phyloP scores from a whole-genome alignment of 37 sponge, comb jelly and placozoan genomes.

The Oscarella lobularis region DNA sequence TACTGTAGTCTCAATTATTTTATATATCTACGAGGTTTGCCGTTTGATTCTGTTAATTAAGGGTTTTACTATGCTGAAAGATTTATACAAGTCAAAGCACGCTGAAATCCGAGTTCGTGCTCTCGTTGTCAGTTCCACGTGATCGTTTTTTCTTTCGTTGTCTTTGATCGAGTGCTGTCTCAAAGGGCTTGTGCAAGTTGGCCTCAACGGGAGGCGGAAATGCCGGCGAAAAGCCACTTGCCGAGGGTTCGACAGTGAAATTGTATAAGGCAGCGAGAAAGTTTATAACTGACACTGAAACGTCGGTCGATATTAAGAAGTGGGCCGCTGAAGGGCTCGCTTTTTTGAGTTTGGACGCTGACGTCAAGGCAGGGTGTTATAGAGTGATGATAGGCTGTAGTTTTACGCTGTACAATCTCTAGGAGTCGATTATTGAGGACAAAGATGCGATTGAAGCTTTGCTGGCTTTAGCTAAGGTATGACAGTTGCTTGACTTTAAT shows the following conservation, averaged over 20 bases:
- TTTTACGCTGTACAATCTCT: conserved; percentile 1
- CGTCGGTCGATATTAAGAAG: conserved; percentile 22
- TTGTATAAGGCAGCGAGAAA: conserved; percentile 45
- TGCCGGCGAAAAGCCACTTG: conserved; percentile 42
- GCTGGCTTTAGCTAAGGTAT: conserved; percentile 13
- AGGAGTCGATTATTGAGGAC: conserved; percentile 53
- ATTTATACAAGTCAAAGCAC: conserved; percentile 35
- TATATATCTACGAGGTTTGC: not conserved
- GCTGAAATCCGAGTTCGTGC: conserved; percentile 66
- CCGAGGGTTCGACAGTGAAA: conserved; percentile 45
- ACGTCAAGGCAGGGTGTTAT: conserved; percentile 52
- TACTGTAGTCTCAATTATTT: not conserved
- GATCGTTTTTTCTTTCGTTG: not conserved
- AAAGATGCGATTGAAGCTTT: conserved; percentile 32
- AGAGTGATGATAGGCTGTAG: not conserved
- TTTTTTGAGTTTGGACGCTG: conserved; percentile 74
- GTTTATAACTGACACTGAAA: conserved; percentile 39
- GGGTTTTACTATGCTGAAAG: conserved; percentile 51
- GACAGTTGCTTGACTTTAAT: not conserved
- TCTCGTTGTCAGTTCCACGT: conserved; percentile 33
- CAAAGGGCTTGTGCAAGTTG: conserved; percentile 64
- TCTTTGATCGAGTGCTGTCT: not conserved
- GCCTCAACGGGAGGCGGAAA: conserved; percentile 69
- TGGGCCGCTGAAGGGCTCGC: conserved; percentile 93
- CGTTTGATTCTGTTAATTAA: not conserved